These are phyloP conservation scores for Leptoteleia sp. DNA, from an alignment of 1,140 invertebrate species.

Conservation along the genomic window DNA sequence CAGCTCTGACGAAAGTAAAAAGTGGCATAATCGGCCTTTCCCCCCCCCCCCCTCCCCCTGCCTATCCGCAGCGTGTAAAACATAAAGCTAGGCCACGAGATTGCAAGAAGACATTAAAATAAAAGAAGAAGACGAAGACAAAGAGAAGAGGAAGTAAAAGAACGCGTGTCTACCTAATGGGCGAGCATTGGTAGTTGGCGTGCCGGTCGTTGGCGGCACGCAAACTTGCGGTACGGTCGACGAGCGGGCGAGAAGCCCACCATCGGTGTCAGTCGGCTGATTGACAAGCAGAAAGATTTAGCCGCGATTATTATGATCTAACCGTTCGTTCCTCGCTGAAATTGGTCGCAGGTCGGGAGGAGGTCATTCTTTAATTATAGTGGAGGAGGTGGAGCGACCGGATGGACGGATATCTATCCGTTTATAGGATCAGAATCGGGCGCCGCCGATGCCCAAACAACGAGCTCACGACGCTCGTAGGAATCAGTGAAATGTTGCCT, in stretches of 20 bases:
- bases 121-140: conserved; percentile 54
- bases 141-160: conserved; percentile 72
- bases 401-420: conserved; percentile 78
- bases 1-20: too few relatives aligned
- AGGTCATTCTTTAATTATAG: conserved; percentile 80
- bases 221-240: conserved; percentile 66
- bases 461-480: conserved; percentile 41
- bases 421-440: conserved; percentile 77
- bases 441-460: conserved; percentile 39
- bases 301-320: conserved; percentile 80
- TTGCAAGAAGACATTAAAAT: conserved; percentile 46
- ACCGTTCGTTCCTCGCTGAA: conserved; percentile 73
- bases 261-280: conserved; percentile 78
- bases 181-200: conserved; percentile 76
- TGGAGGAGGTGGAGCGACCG: conserved; percentile 64
- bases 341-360: conserved; percentile 76
- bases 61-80: conserved; percentile 32
- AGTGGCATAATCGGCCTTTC: conserved; percentile 30
- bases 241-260: conserved; percentile 65
- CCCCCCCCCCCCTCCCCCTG: too few relatives aligned
- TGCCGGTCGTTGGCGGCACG: conserved; percentile 72
- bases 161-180: conserved; percentile 73
- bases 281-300: conserved; percentile 81
- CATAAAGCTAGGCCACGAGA: conserved; percentile 46
- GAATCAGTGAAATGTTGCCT: conserved; percentile 63